Conservation (phyloP, 1,140 invertebrate genomes). For the Anastrepha ludens region DNA sequence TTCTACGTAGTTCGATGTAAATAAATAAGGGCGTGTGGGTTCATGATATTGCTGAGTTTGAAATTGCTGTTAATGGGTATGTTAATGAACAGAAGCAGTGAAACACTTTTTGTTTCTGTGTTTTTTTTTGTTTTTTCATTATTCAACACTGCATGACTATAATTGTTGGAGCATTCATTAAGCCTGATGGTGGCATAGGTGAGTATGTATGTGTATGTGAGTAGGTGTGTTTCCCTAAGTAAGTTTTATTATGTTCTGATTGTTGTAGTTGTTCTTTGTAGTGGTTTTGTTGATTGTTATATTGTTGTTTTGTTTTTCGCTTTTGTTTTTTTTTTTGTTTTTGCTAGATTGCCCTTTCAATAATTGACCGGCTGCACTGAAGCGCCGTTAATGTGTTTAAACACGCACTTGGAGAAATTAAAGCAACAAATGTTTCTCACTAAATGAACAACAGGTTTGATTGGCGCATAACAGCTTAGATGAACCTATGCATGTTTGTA, state of each 20-base stretch:
- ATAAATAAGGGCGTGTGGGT: not conserved
- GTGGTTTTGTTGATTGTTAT: not conserved
- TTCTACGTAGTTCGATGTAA: not conserved
- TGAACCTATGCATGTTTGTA: not conserved
- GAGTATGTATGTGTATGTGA: not conserved
- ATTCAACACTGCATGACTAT: not conserved
- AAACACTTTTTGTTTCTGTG: not conserved
- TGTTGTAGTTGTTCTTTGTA: not conserved
- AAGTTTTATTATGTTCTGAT: not conserved
- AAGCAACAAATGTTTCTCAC: not conserved
- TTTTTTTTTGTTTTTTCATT: not conserved
- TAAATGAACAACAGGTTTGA: slow-evolving; percentile 32
- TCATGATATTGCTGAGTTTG: not conserved
- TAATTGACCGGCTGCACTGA: slow-evolving; percentile 13
- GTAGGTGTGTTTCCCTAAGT: not conserved
- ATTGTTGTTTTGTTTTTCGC: not conserved
- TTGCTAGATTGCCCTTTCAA: not conserved
- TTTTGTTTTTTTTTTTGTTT: not conserved
- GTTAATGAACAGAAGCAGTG: slow-evolving; percentile 22
- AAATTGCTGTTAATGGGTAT: slow-evolving; percentile 11
- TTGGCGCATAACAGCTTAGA: not conserved
- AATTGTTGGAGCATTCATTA: not conserved
- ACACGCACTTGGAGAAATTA: slow-evolving; percentile 29
- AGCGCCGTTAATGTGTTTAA: slow-evolving; percentile 14
- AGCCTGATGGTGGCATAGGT: not conserved